phyloP scores from a whole-genome alignment of 2,113 vertebrate species.

The Todiramphus chloris region DNA sequence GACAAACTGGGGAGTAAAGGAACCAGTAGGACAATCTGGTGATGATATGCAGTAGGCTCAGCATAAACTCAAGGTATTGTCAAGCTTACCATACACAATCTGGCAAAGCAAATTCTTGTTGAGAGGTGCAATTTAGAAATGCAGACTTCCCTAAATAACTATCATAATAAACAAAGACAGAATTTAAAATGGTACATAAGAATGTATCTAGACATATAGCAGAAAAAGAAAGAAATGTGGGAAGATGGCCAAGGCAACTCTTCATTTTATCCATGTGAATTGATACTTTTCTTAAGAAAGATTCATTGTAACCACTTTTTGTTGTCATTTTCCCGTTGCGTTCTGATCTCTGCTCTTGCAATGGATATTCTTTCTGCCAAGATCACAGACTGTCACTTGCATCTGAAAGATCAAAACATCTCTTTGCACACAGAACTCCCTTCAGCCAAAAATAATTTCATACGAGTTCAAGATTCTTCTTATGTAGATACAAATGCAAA shows the following conservation, averaged over 20 bases:
- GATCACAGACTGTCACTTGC: neutral
- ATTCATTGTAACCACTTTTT: neutral
- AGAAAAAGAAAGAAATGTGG: neutral
- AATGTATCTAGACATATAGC: neutral
- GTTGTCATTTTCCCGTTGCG: neutral
- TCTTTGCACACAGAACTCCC: neutral
- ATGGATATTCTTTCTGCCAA: neutral
- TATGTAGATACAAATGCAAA: neutral
- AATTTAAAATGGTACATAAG: neutral
- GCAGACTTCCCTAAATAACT: neutral
- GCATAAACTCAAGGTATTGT: neutral
- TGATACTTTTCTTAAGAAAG: neutral
- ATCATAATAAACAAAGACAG: neutral
- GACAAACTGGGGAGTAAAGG: neutral
- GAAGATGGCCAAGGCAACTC: neutral
- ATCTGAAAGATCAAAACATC: neutral
- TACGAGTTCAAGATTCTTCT: neutral
- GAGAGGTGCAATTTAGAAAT: neutral
- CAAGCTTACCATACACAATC: neutral
- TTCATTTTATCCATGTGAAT: neutral
- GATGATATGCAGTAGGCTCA: neutral
- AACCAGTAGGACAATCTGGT: neutral
- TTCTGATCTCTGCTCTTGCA: neutral
- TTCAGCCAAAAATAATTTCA: neutral
- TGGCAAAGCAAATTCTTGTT: neutral